phyloP scores from a whole-genome alignment of 2,888 invertebrate genomes.

The Caenorhabditis sp. region DNA sequence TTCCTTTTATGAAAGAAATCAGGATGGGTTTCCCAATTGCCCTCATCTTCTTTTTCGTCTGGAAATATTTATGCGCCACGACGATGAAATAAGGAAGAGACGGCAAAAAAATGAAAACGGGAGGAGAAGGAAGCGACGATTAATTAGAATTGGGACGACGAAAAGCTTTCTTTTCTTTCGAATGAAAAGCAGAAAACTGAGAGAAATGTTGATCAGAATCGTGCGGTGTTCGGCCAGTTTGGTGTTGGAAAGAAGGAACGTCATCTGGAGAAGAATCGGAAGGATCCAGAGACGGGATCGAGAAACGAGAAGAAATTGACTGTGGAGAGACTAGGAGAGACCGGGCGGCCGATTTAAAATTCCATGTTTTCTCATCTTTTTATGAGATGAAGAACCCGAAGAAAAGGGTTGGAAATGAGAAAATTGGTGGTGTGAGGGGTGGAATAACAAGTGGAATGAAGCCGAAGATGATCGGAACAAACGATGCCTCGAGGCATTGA shows the following conservation, averaged over 20 bases:
- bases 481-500: background rate
- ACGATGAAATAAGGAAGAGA: slow-evolving; percentile 33
- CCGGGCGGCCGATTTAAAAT: slow-evolving; percentile 32
- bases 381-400: slow-evolving; percentile 12
- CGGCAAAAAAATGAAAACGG: slow-evolving; percentile 12
- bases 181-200: slow-evolving; percentile 6
- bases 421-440: background rate
- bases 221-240: background rate
- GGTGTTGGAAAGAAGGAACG: background rate
- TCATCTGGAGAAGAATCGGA: background rate
- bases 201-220: background rate
- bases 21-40: background rate
- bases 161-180: background rate
- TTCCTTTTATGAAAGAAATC: too few relatives aligned
- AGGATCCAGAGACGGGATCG: background rate
- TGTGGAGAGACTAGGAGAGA: background rate
- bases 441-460: slow-evolving; percentile 34
- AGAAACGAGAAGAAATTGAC: slow-evolving; percentile 21
- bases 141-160: slow-evolving; percentile 31
- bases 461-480: background rate
- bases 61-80: slow-evolving; percentile 17
- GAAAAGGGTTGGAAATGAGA: slow-evolving; percentile 3
- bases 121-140: slow-evolving; percentile 21
- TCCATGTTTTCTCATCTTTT: slow-evolving; percentile 38
- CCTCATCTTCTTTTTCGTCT: background rate